These are phyloP conservation scores for Tachina fera DNA, from an alignment of 2,888 invertebrate genomes.

Conservation along the genomic window DNA sequence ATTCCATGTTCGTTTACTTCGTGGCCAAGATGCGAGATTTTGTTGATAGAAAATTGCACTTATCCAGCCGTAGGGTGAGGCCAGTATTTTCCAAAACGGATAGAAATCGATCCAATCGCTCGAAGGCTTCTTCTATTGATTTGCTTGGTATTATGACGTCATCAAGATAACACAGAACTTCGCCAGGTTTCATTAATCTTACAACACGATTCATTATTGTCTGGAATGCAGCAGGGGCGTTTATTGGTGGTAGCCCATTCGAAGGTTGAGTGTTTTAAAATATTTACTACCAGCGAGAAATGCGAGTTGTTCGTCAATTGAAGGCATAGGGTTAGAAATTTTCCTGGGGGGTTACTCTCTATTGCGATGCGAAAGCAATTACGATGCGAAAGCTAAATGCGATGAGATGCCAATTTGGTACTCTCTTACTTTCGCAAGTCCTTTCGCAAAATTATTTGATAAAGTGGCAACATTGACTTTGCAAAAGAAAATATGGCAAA, in stretches of 20 bases:
- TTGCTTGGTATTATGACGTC: slow-evolving; percentile 70
- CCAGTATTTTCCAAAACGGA: slow-evolving; percentile 23
- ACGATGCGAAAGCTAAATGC: too few relatives aligned
- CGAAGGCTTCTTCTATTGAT: slow-evolving; percentile 54
- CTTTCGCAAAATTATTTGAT: too few relatives aligned
- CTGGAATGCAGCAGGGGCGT: slow-evolving; percentile 66
- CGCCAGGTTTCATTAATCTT: slow-evolving; percentile 36
- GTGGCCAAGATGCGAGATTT: slow-evolving; percentile 32
- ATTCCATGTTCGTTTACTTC: background rate
- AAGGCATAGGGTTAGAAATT: slow-evolving; percentile 66
- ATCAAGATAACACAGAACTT: slow-evolving; percentile 67
- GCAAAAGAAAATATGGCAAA: too few relatives aligned
- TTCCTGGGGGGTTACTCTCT: too few relatives aligned
- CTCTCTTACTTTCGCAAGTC: too few relatives aligned
- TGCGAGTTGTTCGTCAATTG: slow-evolving; percentile 69
- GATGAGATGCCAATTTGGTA: too few relatives aligned
- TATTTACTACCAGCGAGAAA: slow-evolving; percentile 62
- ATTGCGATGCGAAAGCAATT: too few relatives aligned
- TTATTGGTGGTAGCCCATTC: slow-evolving; percentile 68
- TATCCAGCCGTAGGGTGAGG: slow-evolving; percentile 16
- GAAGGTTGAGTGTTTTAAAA: slow-evolving; percentile 60
- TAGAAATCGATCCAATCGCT: slow-evolving; percentile 53
- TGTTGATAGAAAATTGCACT: slow-evolving; percentile 19
- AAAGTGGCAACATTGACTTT: too few relatives aligned
- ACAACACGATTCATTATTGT: slow-evolving; percentile 5